phyloP scores from a whole-genome alignment of 2,888 invertebrate genomes.

The Colostygia pectinataria region DNA sequence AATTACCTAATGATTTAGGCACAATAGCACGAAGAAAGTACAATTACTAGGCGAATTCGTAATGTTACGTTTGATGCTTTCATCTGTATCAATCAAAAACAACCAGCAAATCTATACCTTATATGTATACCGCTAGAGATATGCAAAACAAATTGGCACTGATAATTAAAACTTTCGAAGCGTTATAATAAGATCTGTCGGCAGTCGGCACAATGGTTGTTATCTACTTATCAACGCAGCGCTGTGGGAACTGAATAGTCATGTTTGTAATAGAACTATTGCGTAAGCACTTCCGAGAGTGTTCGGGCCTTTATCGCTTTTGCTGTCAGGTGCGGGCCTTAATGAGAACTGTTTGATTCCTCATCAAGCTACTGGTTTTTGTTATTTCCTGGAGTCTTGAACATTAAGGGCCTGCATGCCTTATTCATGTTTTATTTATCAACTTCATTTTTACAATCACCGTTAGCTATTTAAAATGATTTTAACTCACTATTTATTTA shows the following conservation, averaged over 20 bases:
- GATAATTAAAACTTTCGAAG: slow-evolving; percentile 71
- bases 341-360: slow-evolving; percentile 12
- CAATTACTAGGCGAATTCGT: slow-evolving; percentile 58
- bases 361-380: slow-evolving; percentile 16
- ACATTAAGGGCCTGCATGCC: background rate
- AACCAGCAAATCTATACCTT: slow-evolving; percentile 30
- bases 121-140: slow-evolving; percentile 17
- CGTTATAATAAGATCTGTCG: slow-evolving; percentile 50
- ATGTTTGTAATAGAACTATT: slow-evolving; percentile 25
- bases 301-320: slow-evolving; percentile 10
- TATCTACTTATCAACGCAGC: slow-evolving; percentile 33
- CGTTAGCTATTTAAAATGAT: no score
- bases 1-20: slow-evolving; percentile 58
- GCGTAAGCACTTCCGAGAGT: slow-evolving; percentile 19
- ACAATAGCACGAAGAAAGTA: slow-evolving; percentile 68
- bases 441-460: no score
- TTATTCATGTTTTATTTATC: no score
- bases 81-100: slow-evolving; percentile 39
- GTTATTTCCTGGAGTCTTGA: slow-evolving; percentile 6
- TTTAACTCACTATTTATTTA: no score
- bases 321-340: slow-evolving; percentile 1
- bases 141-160: slow-evolving; percentile 42
- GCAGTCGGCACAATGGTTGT: slow-evolving; percentile 34
- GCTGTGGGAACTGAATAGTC: slow-evolving; percentile 30
- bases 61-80: slow-evolving; percentile 55